Conservation (phyloP, 2,797 vertebrate genomes). For the Coluber constrictor region DNA sequence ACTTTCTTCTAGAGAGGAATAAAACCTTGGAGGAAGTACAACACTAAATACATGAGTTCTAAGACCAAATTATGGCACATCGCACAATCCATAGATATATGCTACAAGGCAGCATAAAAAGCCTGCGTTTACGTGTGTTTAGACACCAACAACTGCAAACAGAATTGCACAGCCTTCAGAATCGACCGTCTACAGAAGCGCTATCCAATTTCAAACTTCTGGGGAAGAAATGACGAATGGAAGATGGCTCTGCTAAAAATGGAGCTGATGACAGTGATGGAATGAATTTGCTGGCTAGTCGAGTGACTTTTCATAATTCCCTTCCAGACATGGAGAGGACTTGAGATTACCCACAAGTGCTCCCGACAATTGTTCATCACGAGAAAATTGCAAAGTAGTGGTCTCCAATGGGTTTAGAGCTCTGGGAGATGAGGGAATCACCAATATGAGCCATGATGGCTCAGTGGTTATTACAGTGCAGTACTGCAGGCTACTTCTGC, state of each 20-base stretch:
- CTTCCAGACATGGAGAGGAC: not conserved
- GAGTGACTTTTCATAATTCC: not conserved
- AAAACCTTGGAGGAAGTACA: not conserved
- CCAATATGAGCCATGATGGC: no score
- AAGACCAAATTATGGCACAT: not conserved
- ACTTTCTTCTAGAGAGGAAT: not conserved
- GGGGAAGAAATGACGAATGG: not conserved
- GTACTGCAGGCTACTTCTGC: no score
- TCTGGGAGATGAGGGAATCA: not conserved
- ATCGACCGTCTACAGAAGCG: no score
- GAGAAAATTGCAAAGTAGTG: not conserved
- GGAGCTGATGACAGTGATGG: not conserved
- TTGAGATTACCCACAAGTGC: not conserved
- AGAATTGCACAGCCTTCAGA: not conserved
- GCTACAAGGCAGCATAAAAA: accelerated
- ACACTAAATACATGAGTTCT: not conserved
- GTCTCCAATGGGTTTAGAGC: not conserved
- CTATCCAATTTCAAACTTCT: not conserved
- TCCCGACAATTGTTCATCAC: not conserved
- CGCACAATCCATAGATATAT: not conserved
- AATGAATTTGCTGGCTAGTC: not conserved
- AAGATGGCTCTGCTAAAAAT: not conserved
- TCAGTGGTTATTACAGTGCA: no score
- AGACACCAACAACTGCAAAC: not conserved
- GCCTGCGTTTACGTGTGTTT: accelerated